A percentile compares a stretch with the other conserved stretches of the same genome.
These are phyloP conservation scores for Clunio marinus DNA, from an alignment of 2,888 invertebrate genomes.

Conservation along the genomic window DNA sequence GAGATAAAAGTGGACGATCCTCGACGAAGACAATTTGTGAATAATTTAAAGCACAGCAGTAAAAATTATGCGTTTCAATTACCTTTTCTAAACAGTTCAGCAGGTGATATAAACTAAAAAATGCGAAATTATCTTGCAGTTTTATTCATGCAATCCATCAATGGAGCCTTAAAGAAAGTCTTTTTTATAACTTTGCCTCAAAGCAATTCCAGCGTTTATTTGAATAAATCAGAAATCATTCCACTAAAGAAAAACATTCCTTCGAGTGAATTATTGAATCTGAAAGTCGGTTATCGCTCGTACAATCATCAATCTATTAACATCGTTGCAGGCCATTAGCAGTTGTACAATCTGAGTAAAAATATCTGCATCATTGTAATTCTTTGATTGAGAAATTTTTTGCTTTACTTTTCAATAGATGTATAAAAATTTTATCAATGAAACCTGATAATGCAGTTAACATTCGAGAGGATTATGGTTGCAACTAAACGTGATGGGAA, in stretches of 20 bases:
- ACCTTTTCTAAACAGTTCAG: constrained; percentile 17
- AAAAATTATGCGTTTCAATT: constrained; percentile 21
- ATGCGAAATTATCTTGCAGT: constrained; percentile 16
- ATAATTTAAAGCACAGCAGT: background rate
- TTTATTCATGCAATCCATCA: constrained; percentile 15
- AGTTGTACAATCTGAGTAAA: constrained; percentile 1
- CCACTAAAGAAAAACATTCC: background rate
- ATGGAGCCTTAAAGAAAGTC: background rate
- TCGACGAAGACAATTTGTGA: background rate
- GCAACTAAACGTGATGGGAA: background rate
- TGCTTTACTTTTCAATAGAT: background rate
- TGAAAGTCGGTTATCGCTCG: constrained; percentile 20
- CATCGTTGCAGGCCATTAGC: constrained; percentile 9
- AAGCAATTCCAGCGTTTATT: background rate
- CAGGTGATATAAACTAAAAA: background rate
- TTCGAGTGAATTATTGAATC: constrained; percentile 27
- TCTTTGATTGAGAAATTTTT: background rate
- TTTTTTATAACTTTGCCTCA: background rate
- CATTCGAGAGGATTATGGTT: background rate
- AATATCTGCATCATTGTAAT: constrained; percentile 18
- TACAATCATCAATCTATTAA: background rate
- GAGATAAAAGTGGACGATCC: background rate
- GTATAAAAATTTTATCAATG: constrained; percentile 1
- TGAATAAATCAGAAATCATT: constrained; percentile 13
- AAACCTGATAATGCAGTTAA: background rate